Percentiles rank a stretch among this genome's conserved stretches.
Conservation (phyloP, 2,797 vertebrate species). For the Coregonus ussuriensis region DNA sequence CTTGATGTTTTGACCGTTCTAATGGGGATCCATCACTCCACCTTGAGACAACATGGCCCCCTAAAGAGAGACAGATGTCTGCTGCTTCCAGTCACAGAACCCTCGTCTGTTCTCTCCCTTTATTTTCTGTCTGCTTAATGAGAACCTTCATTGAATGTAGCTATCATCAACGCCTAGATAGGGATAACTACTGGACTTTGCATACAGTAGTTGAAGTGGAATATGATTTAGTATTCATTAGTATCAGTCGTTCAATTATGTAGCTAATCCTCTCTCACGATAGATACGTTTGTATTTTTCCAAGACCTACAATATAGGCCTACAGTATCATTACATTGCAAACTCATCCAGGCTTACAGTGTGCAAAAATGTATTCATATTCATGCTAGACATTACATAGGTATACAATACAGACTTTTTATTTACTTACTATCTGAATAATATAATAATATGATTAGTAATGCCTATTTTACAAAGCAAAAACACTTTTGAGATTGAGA, state of each 20-base stretch:
- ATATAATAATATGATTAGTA: background rate
- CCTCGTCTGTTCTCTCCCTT: constrained; percentile 14
- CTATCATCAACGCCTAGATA: constrained; percentile 23
- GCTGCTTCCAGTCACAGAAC: constrained; percentile 60
- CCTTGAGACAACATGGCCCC: constrained; percentile 72
- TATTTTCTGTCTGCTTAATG: constrained; percentile 31
- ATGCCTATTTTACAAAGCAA: background rate
- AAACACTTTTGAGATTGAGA: background rate
- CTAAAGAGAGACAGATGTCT: constrained; percentile 76
- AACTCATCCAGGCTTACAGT: too few species aligned
- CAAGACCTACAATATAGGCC: too few species aligned
- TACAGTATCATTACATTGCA: too few species aligned
- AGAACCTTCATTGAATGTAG: constrained; percentile 36
- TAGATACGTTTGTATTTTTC: too few species aligned
- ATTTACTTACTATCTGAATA: background rate
- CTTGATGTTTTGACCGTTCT: constrained; percentile 70
- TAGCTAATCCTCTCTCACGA: background rate
- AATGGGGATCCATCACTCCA: constrained; percentile 75
- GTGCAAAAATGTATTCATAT: too few species aligned
- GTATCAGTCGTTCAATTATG: background rate
- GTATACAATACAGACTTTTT: background rate
- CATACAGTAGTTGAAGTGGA: background rate
- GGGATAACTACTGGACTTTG: constrained; percentile 1
- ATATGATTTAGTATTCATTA: background rate
- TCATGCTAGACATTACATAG: too few species aligned